Conservation (phyloP, 1,140 invertebrate species). For the Nomia melanderi region DNA sequence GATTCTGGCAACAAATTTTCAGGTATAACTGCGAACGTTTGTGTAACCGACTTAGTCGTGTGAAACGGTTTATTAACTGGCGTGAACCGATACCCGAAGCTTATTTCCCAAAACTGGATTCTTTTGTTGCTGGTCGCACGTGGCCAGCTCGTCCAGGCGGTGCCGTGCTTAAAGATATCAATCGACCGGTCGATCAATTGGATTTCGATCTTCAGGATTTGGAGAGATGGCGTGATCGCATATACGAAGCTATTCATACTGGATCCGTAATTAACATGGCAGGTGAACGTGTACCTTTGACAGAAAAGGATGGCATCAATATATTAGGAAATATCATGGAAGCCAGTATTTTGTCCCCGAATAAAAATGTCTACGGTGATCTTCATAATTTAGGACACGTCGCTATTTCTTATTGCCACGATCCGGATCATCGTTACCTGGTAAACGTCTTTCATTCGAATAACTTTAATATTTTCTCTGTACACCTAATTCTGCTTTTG, state of each 20-base stretch:
- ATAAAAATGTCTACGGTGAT: constrained; percentile 87
- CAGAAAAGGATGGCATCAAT: constrained; percentile 88
- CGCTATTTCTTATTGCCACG: constrained; percentile 86
- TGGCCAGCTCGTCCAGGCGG: constrained; percentile 85
- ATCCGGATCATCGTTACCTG: constrained; percentile 87
- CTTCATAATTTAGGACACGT: constrained; percentile 88
- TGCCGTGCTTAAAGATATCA: constrained; percentile 84
- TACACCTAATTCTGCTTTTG: too few relatives aligned
- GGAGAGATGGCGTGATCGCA: constrained; percentile 88
- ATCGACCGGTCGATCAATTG: constrained; percentile 85
- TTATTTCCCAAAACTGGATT: constrained; percentile 89
- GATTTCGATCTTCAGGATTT: constrained; percentile 85
- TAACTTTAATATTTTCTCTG: background rate
- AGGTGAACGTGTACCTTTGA: constrained; percentile 82
- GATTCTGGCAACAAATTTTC: too few relatives aligned
- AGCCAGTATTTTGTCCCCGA: constrained; percentile 85
- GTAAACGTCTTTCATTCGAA: constrained; percentile 71
- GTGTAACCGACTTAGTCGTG: constrained; percentile 83
- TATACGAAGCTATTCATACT: constrained; percentile 88
- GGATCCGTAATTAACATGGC: constrained; percentile 81
- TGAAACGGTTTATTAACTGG: constrained; percentile 83
- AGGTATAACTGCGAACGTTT: constrained; percentile 88
- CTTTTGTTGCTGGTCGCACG: constrained; percentile 83
- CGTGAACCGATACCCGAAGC: constrained; percentile 85
- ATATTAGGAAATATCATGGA: constrained; percentile 91